phyloP scores from a whole-genome alignment of 2,113 vertebrate species.

The Gasterosteus nipponicus region DNA sequence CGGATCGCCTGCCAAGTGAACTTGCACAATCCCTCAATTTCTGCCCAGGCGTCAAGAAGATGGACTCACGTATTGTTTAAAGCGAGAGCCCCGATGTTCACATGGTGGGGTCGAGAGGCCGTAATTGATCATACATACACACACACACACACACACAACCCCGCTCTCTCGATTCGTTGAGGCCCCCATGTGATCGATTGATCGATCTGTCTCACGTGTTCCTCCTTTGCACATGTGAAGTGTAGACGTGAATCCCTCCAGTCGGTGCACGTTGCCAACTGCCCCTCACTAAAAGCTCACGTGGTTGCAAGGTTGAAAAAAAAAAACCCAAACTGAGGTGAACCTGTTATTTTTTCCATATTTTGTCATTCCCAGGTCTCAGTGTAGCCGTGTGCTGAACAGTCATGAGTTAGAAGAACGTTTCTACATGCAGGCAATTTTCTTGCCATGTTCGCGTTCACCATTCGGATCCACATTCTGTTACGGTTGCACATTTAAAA shows the following conservation, averaged over 20 bases:
- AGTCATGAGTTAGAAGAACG: too few species aligned
- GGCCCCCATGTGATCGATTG: too few species aligned
- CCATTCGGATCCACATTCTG: neutral
- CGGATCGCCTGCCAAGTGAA: constrained; percentile 79
- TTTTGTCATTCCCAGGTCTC: neutral
- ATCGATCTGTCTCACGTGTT: too few species aligned
- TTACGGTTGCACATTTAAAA: too few species aligned
- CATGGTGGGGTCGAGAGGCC: constrained; percentile 13
- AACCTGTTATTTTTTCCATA: neutral
- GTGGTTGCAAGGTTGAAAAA: neutral
- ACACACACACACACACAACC: neutral
- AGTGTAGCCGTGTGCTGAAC: neutral
- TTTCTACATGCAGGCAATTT: too few species aligned
- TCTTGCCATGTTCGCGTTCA: too few species aligned
- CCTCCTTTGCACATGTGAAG: neutral
- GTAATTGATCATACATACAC: constrained; percentile 23
- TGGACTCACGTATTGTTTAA: constrained; percentile 68
- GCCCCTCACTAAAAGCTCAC: neutral
- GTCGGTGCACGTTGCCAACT: neutral
- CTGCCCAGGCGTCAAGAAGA: constrained; percentile 75
- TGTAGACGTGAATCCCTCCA: constrained; percentile 12
- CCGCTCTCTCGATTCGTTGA: too few species aligned
- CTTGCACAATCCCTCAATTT: constrained; percentile 80
- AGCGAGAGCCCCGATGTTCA: constrained; percentile 40
- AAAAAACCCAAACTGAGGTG: neutral